Evolutionary conservation across 2,113 vertebrate genomes (phyloP).

Genomic region (Microcebus griseorufus): DNA sequence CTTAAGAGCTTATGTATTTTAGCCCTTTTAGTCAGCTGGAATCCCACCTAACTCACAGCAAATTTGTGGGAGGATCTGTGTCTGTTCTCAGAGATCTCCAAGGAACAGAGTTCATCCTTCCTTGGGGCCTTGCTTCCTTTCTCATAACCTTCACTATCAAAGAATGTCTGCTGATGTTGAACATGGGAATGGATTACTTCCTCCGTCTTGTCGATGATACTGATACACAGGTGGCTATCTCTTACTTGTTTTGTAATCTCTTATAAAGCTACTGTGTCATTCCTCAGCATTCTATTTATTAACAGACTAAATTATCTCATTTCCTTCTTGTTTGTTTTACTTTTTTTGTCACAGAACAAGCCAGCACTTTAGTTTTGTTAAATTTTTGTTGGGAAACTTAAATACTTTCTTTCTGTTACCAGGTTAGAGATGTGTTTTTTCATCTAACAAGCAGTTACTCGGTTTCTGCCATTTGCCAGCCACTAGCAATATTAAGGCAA

Average conservation of each 20-base stretch:
- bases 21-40: background rate
- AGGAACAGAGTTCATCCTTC: background rate
- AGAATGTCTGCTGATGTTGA: background rate
- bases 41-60: background rate
- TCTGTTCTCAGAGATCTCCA: background rate
- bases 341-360: background rate
- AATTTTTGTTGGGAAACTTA: background rate
- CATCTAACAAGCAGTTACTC: background rate
- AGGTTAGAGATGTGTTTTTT: background rate
- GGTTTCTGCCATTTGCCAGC: background rate
- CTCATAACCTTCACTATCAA: background rate
- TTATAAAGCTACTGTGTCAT: background rate
- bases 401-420: background rate
- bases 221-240: background rate
- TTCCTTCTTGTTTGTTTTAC: background rate
- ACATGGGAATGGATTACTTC: background rate
- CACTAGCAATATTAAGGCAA: background rate
- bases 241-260: background rate
- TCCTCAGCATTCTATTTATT: background rate
- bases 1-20: background rate
- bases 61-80: background rate
- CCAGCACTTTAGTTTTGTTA: background rate
- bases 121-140: background rate
- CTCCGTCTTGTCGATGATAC: background rate
- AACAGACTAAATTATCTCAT: background rate